Base-by-base conservation (phyloP, 2,888 invertebrate genomes). In the Pseudeuparius sepicola region DNA sequence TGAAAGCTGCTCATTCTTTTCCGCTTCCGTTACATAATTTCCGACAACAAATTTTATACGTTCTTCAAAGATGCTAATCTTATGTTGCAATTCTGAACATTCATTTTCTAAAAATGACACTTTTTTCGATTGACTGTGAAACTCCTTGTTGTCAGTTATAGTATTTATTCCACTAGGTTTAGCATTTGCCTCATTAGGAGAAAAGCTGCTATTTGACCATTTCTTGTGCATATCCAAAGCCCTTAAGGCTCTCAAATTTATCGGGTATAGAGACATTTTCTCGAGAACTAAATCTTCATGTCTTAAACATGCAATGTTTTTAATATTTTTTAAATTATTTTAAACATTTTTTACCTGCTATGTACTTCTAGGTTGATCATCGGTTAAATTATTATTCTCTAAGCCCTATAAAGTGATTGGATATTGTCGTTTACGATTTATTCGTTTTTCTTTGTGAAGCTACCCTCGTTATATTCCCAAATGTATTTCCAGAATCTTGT, bases 21-120 rank as follows among this genome's bases (percentile, higher is more conserved):
- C 52, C 15, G 46, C 31, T 45, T 55, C 53, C 9, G 28, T 41
- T 9, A 39, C 14, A 37, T 49, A 53, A 25, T 44, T 46, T 11
- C 45, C 40, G 26, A 50, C 43, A 2, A 51, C 40, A 14, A 43
- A 47, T 31, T 37, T 42, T 24, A 42, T 48, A 32, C 49, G 47
- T 1, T 31, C 27, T 42, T 49, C 47, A 4, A 50, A 34, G 7
- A 39, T 31, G 66, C 62, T 45, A 50, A 27, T 55, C 47, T 52
- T 66, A 11, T 59, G 64, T 28, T 70, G 66, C 31, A 68, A 52
- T 29, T 65, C 62, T 6, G 60, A 57, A 35, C 69, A 63, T 39
- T 75, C 71, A 2, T 52, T 42, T 34, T 72, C 70, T 0, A 77
- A 46, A 24, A 63, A 61, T 36, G 71, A 71, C 39, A 69, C 68